phyloP scores from a whole-genome alignment of 2,797 vertebrate species.

The Protonibea diacanthus region DNA sequence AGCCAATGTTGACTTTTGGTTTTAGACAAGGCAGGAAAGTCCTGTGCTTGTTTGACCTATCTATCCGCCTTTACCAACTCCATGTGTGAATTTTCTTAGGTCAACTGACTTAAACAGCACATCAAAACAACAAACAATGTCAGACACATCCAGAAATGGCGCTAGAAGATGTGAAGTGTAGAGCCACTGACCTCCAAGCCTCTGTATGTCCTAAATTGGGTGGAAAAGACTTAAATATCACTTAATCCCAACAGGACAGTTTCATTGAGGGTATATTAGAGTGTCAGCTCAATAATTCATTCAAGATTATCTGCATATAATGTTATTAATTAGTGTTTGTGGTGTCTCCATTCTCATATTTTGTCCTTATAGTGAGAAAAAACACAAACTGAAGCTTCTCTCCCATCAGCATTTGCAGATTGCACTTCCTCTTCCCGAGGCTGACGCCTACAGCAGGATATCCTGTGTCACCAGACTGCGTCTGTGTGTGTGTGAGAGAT shows the following conservation, averaged over 20 bases:
- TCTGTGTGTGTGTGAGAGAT: slow-evolving; percentile 31
- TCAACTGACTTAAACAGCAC: too few relatives aligned
- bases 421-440: slow-evolving; percentile 70
- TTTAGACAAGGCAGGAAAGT: too few relatives aligned
- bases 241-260: background rate
- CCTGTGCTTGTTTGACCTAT: too few relatives aligned
- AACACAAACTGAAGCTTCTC: slow-evolving; percentile 17
- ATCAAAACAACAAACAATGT: too few relatives aligned
- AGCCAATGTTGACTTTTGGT: too few relatives aligned
- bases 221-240: background rate
- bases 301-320: background rate
- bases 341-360: background rate
- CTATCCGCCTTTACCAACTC: too few relatives aligned
- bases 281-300: background rate
- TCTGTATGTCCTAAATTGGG: too few relatives aligned
- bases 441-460: slow-evolving; percentile 74
- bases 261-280: background rate
- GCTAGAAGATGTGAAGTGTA: too few relatives aligned
- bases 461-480: slow-evolving; percentile 72
- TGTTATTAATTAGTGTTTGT: background rate
- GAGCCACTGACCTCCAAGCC: too few relatives aligned
- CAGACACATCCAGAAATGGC: too few relatives aligned
- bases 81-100: too few relatives aligned
- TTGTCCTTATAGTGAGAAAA: background rate
- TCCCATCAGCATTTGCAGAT: slow-evolving; percentile 27